A percentile compares a stretch with the other conserved stretches of the same genome.
These are phyloP conservation scores for Theocolax elegans DNA, from an alignment of 1,140 invertebrate genomes.

Conservation along the genomic window DNA sequence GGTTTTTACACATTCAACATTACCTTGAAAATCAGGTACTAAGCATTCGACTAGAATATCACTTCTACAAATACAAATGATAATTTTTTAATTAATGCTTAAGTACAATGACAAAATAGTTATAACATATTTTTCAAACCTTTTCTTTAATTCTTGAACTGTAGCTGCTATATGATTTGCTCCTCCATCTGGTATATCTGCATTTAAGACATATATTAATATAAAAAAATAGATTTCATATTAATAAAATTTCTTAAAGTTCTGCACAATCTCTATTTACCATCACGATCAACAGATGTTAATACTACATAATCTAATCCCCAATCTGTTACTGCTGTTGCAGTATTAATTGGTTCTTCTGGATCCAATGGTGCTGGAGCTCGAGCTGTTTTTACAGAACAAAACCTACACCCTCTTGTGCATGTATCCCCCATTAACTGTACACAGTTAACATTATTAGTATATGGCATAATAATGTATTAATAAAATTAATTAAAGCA, in stretches of 20 bases:
- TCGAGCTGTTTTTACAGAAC: slow-evolving; percentile 96
- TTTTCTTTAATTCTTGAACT: slow-evolving; percentile 81
- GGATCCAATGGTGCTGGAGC: slow-evolving; percentile 91
- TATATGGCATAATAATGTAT: too few relatives aligned
- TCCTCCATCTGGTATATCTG: slow-evolving; percentile 91
- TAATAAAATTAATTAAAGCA: too few relatives aligned
- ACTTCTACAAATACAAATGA: slow-evolving; percentile 70
- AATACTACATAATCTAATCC: slow-evolving; percentile 97
- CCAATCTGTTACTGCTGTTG: slow-evolving; percentile 92
- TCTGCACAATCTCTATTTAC: slow-evolving; percentile 63
- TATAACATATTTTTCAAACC: slow-evolving; percentile 61
- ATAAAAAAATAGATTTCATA: slow-evolving; percentile 11
- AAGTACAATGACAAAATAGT: slow-evolving; percentile 2
- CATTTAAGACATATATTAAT: slow-evolving; percentile 43
- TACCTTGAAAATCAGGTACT: slow-evolving; percentile 95
- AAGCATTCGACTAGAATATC: slow-evolving; percentile 95
- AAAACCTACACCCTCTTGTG: slow-evolving; percentile 94
- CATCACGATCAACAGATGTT: slow-evolving; percentile 98
- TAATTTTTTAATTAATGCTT: slow-evolving; percentile 29
- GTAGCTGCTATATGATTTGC: slow-evolving; percentile 92
- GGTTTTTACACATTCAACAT: slow-evolving; percentile 78
- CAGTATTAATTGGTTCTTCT: slow-evolving; percentile 93
- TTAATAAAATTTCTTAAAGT: not conserved
- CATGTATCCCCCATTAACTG: slow-evolving; percentile 93
- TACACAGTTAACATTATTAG: too few relatives aligned